These are phyloP conservation scores for Jaculus jaculus DNA, from an alignment of 2,113 vertebrate genomes.

Conservation along the genomic window DNA sequence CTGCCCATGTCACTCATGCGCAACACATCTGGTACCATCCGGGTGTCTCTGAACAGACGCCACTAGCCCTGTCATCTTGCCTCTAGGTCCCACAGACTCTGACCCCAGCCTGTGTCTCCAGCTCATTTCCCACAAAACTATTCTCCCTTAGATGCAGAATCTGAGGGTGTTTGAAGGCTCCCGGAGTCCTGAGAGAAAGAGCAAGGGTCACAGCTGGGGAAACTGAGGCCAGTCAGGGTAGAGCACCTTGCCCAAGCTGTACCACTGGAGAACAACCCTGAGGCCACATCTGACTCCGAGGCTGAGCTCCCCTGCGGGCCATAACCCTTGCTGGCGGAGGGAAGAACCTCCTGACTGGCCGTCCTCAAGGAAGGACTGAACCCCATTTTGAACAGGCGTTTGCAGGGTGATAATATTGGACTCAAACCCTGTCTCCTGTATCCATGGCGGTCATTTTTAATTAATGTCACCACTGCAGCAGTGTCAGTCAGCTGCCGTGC, in stretches of 20 bases:
- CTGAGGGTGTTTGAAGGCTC: neutral
- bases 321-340: rapidly evolving
- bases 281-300: neutral
- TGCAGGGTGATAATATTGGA: neutral
- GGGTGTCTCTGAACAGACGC: neutral
- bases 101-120: neutral
- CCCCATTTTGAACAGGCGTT: neutral
- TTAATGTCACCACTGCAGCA: rapidly evolving
- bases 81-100: rapidly evolving
- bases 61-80: rapidly evolving
- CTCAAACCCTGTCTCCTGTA: neutral
- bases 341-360: neutral
- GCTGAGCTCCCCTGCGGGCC: neutral
- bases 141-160: neutral
- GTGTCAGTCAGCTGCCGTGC: rapidly evolving
- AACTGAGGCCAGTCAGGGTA: rapidly evolving
- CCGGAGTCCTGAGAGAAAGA: neutral
- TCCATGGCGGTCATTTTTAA: too few relatives aligned
- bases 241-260: neutral
- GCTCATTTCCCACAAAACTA: rapidly evolving
- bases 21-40: rapidly evolving
- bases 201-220: neutral
- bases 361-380: neutral
- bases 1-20: rapidly evolving
- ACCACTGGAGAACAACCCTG: neutral